Percentiles rank a stretch among this genome's conserved stretches.
phyloP scores from a whole-genome alignment of 1,140 invertebrate genomes.

The Micrasema longulum region DNA sequence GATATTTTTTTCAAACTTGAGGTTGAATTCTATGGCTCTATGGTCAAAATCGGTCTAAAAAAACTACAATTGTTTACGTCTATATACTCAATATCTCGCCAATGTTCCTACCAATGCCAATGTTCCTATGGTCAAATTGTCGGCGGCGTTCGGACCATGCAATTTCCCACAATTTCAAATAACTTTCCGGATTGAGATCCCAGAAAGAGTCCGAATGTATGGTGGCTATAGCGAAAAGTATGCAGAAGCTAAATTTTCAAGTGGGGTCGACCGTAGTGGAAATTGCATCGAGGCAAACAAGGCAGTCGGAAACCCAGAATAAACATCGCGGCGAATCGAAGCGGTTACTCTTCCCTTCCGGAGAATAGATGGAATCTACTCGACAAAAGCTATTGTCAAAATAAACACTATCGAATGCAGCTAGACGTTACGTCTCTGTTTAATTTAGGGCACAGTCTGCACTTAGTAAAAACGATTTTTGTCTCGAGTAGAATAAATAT shows the following conservation, averaged over 20 bases:
- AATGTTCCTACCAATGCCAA: too few relatives aligned
- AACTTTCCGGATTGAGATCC: conserved; percentile 17
- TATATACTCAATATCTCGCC: too few relatives aligned
- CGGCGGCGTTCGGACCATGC: not conserved
- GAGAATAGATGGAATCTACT: conserved; percentile 28
- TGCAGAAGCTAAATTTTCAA: conserved; percentile 41
- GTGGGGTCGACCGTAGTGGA: conserved; percentile 27
- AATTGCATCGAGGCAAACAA: conserved; percentile 48
- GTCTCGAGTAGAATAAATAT: not conserved
- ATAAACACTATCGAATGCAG: conserved; percentile 47
- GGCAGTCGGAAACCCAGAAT: conserved; percentile 46
- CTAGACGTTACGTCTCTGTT: conserved; percentile 23
- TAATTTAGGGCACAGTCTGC: conserved; percentile 18
- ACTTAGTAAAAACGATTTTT: not conserved
- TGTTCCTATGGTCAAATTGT: too few relatives aligned
- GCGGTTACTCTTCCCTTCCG: conserved; percentile 10
- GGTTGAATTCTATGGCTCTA: too few relatives aligned
- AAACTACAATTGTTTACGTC: too few relatives aligned
- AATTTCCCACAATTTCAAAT: conserved; percentile 9
- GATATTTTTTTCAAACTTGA: too few relatives aligned
- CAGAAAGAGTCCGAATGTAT: not conserved
- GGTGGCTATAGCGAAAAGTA: conserved; percentile 25
- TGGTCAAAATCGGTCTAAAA: too few relatives aligned
- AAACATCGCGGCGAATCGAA: conserved; percentile 44
- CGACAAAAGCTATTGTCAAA: conserved; percentile 49